Base-by-base conservation (phyloP, 2,888 invertebrate genomes). In the Watsonalla binaria region DNA sequence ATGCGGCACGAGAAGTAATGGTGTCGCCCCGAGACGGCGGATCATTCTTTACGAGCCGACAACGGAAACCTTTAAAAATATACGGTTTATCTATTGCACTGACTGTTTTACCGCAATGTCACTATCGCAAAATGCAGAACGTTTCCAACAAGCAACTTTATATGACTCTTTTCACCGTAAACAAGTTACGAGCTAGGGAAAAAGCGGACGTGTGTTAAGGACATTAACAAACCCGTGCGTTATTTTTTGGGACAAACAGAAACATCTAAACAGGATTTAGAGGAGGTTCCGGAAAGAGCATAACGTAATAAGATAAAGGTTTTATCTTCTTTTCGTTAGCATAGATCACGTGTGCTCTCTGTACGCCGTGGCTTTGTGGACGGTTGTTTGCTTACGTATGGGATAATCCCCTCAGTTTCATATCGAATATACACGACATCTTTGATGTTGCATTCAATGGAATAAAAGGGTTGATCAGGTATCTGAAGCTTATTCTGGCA, bases 41-140 rank as follows among this genome's bases (percentile, higher is more conserved):
- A 87, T 90, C 90, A 90, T 89, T 90, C 87, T 90, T 90, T 90
- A 90, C 86, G 89, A 88, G 78, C 76, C 79, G 84, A 87, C 86
- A 84, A 83, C 83, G 71, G 76, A 77, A 72, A 74, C 80, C 77
- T 82, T 83, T 83, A 82, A 84, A 82, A 82, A 83, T 83, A 85
- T 85, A 85, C 74, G 73, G 72, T 76, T 76, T 77, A 75, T 78
- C 72, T 75, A 69, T 62, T 62, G 61, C 65, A 48, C 58, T 59
- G 59, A 51, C 53, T 53, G 52, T 13, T 35, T 35, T 2, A 13
- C 7, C 14, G 6, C 24, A 14, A 37, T 34, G 33, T 50, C 47
- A 50, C 33, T 13, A 35, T 42, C 11, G 42, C 42, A 45, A 51
- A 34, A 47, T 51, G 9, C 14, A 15, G 8, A 14, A 37, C 37